Percentiles rank a stretch among this genome's conserved stretches.
Evolutionary conservation across 2,888 invertebrate genomes (phyloP).

Genomic region (Scaeva pyrastri): DNA sequence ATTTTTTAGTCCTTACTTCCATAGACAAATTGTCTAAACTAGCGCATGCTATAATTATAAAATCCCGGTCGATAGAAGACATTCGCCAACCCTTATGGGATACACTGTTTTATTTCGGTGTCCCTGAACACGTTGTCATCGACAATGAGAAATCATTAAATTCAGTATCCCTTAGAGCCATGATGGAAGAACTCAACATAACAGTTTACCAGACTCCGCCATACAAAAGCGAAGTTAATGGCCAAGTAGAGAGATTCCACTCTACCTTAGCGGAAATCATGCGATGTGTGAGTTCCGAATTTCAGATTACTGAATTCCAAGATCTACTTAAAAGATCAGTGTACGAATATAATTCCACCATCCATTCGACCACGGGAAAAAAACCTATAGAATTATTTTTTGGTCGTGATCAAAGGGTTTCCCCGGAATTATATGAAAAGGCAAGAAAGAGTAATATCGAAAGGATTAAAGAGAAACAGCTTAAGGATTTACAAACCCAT

Average conservation of each 20-base stretch:
- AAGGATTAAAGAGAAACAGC: not conserved
- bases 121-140: conserved; percentile 6
- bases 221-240: conserved; percentile 4
- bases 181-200: conserved; percentile 3
- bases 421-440: not conserved
- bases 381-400: not conserved
- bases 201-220: not conserved
- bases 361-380: not conserved
- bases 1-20: too few relatives aligned
- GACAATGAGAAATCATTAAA: not conserved
- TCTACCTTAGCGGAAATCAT: not conserved
- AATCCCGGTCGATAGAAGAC: too few relatives aligned
- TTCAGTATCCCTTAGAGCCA: conserved; percentile 1
- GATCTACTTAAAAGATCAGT: not conserved
- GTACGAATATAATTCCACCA: not conserved
- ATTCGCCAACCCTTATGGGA: conserved; percentile 1
- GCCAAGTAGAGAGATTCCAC: not conserved
- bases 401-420: too few relatives aligned
- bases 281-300: not conserved
- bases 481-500: too few relatives aligned
- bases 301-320: not conserved
- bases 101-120: not conserved
- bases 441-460: not conserved
- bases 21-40: too few relatives aligned
- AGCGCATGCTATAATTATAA: too few relatives aligned